Evolutionary conservation across 2,797 vertebrate genomes (phyloP).

Genomic region (Darevskia nairensis): DNA sequence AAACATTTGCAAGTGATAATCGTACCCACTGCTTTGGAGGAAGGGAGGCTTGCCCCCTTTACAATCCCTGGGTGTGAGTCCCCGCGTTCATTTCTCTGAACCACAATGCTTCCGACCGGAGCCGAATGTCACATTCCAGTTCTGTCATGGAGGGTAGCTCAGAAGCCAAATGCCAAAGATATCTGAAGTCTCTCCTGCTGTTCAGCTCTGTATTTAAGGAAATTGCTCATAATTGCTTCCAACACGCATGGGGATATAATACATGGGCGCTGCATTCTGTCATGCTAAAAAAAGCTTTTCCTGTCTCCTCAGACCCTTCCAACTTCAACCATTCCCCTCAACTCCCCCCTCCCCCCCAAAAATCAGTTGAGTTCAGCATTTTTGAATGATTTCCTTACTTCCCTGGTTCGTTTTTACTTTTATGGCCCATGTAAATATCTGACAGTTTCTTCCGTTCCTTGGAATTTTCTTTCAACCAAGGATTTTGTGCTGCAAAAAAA

Average conservation of each 20-base stretch:
- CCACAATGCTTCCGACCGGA: background rate
- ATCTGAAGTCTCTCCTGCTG: conserved; percentile 24
- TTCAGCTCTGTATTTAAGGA: conserved; percentile 36
- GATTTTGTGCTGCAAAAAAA: conserved; percentile 56
- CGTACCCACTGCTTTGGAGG: conserved; percentile 39
- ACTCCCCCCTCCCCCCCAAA: conserved; percentile 8
- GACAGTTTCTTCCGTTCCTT: conserved; percentile 50
- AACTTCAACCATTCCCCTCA: conserved; percentile 36
- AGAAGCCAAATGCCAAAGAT: conserved; percentile 32
- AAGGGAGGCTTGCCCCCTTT: background rate
- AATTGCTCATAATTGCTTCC: conserved; percentile 48
- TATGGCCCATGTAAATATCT: conserved; percentile 41
- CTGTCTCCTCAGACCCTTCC: conserved; percentile 47
- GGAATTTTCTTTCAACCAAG: conserved; percentile 55
- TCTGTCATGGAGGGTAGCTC: background rate
- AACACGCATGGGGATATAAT: conserved; percentile 49
- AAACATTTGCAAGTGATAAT: conserved; percentile 43
- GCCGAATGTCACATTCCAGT: conserved; percentile 10
- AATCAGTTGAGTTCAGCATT: conserved; percentile 12
- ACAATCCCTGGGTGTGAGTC: background rate
- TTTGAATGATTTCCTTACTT: conserved; percentile 13
- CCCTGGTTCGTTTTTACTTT: conserved; percentile 50
- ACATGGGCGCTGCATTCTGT: conserved; percentile 31
- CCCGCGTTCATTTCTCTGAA: conserved; percentile 12
- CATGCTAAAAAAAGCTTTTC: conserved; percentile 46